A percentile compares a stretch with the other conserved stretches of the same genome.
These are phyloP conservation scores for Aphrophora alni DNA, from an alignment of 2,888 invertebrate species.

Conservation along the genomic window DNA sequence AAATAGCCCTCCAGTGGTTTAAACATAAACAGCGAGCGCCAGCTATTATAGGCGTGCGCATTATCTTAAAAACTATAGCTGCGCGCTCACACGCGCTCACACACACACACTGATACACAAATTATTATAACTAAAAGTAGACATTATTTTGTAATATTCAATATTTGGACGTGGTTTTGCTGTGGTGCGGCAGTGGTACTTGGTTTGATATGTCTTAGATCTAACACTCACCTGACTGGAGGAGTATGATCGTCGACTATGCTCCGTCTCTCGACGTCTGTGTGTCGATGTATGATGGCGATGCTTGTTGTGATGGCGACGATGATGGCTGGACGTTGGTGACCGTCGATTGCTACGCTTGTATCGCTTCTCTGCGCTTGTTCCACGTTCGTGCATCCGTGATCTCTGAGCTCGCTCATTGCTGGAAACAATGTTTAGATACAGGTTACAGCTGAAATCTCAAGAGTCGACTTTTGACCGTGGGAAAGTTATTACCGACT, in stretches of 20 bases:
- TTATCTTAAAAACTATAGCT: background rate
- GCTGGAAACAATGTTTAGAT: conserved; percentile 56
- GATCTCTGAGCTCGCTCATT: conserved; percentile 67
- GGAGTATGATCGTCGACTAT: conserved; percentile 46
- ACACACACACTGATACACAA: background rate
- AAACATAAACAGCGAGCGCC: background rate
- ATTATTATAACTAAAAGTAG: background rate
- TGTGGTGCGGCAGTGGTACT: conserved; percentile 12
- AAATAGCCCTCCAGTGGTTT: conserved; percentile 2
- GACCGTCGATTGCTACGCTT: conserved; percentile 86
- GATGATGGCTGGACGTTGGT: conserved; percentile 76
- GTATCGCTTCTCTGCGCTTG: conserved; percentile 80
- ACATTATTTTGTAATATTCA: background rate
- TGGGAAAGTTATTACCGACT: too few relatives aligned
- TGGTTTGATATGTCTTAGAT: conserved; percentile 25
- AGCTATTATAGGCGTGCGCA: background rate
- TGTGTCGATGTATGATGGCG: conserved; percentile 48
- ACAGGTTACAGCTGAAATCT: too few relatives aligned
- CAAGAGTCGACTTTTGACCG: too few relatives aligned
- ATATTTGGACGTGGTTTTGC: background rate
- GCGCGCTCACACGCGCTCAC: background rate
- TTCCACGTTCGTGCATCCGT: conserved; percentile 73
- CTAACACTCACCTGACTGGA: conserved; percentile 48
- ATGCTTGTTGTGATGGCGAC: conserved; percentile 60
- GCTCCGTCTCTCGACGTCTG: conserved; percentile 43